Conservation (phyloP, 2,888 invertebrate species). For the Xestia rhomboidea region DNA sequence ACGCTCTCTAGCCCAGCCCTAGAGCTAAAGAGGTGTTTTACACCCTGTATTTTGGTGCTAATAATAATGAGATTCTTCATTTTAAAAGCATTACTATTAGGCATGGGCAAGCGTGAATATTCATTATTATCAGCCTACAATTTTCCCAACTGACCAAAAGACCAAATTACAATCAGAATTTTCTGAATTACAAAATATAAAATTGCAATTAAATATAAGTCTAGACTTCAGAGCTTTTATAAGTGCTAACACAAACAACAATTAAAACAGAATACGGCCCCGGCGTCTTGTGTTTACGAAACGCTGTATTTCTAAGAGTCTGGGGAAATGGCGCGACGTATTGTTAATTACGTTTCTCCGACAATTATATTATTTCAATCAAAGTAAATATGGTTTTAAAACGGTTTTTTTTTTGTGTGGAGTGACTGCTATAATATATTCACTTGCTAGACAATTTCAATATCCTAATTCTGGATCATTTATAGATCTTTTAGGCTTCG, state of each 20-base stretch:
- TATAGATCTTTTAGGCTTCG: too few species aligned
- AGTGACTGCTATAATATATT: neutral
- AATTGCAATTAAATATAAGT: neutral
- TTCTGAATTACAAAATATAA: neutral
- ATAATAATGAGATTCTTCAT: too few species aligned
- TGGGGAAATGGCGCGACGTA: neutral
- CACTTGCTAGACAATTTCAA: too few species aligned
- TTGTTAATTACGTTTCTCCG: neutral
- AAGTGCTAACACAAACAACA: neutral
- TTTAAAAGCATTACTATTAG: too few species aligned
- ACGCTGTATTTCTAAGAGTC: neutral
- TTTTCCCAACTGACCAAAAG: too few species aligned
- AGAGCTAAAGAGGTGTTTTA: too few species aligned
- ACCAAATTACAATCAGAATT: neutral
- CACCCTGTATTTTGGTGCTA: too few species aligned
- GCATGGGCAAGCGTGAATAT: too few species aligned
- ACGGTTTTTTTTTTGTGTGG: neutral
- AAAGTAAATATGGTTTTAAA: neutral
- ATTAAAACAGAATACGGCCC: slow-evolving; percentile 7
- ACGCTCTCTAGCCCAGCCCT: too few species aligned
- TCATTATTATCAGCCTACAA: too few species aligned
- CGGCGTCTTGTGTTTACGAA: neutral
- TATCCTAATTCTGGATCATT: too few species aligned
- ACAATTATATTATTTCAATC: neutral
- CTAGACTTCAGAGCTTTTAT: neutral